Percentiles rank a stretch among this genome's conserved stretches.
Conservation (phyloP, 2,113 vertebrate species). For the Microcebus ravelobensis region DNA sequence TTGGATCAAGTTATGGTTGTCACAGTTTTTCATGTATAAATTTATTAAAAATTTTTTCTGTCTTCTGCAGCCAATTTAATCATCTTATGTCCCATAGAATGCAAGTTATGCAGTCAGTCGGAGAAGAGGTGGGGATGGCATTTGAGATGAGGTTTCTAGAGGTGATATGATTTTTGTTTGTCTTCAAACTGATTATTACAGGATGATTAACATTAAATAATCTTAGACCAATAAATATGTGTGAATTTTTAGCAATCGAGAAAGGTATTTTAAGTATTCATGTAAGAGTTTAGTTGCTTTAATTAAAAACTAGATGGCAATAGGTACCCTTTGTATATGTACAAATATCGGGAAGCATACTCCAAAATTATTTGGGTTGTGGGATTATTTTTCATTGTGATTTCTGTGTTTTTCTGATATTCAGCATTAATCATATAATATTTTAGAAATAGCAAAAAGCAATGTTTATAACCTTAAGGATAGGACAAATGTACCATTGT, state of each 20-base stretch:
- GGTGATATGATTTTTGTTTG: neutral
- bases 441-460: neutral
- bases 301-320: neutral
- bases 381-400: neutral
- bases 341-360: neutral
- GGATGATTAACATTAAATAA: neutral
- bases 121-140: neutral
- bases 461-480: neutral
- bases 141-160: neutral
- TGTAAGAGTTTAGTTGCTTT: neutral
- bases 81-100: neutral
- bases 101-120: neutral
- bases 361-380: neutral
- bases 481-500: neutral
- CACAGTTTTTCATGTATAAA: neutral
- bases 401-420: conserved; percentile 16
- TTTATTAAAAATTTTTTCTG: neutral
- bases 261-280: neutral
- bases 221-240: neutral
- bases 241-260: conserved; percentile 6
- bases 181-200: neutral
- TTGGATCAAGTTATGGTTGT: neutral
- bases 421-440: neutral
- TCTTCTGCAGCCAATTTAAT: neutral
- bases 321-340: neutral